Percentiles rank a stretch among this genome's conserved stretches.
These are phyloP conservation scores for Eumaeus atala DNA, from an alignment of 1,140 invertebrate species.

Conservation along the genomic window DNA sequence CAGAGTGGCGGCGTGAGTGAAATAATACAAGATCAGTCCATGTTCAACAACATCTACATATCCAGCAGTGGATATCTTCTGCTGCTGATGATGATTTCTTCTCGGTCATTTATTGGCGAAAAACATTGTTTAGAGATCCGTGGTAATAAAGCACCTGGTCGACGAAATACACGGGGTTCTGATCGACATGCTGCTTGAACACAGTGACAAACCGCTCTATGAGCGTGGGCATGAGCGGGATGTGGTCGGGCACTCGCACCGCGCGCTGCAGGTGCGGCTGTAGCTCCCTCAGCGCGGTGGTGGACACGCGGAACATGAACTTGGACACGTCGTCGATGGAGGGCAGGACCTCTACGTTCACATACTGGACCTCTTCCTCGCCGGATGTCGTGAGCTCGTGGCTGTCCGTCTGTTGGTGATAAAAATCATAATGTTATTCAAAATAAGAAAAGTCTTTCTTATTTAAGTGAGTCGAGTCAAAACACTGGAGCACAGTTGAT, in stretches of 20 bases:
- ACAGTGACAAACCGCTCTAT: constrained; percentile 89
- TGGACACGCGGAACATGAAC: constrained; percentile 84
- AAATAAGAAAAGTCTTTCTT: background rate
- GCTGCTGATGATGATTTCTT: no score
- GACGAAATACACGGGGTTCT: constrained; percentile 82
- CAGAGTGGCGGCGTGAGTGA: no score
- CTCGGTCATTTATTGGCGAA: no score
- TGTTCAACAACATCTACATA: no score
- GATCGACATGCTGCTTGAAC: constrained; percentile 83
- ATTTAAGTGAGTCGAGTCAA: no score
- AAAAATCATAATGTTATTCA: background rate
- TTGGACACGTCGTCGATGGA: constrained; percentile 70
- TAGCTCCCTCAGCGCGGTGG: constrained; percentile 85
- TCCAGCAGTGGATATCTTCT: no score
- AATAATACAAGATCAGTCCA: no score
- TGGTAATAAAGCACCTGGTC: constrained; percentile 80
- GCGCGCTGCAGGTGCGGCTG: constrained; percentile 84
- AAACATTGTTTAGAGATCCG: no score
- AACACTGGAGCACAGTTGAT: no score
- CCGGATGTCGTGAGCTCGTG: constrained; percentile 78
- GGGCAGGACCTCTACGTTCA: constrained; percentile 87
- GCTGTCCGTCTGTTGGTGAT: constrained; percentile 77
- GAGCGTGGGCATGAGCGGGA: constrained; percentile 85
- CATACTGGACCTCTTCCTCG: constrained; percentile 82
- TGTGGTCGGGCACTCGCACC: constrained; percentile 83